These are phyloP conservation scores for Zosterops japonicus DNA, from an alignment of 2,113 vertebrate species.

Conservation along the genomic window DNA sequence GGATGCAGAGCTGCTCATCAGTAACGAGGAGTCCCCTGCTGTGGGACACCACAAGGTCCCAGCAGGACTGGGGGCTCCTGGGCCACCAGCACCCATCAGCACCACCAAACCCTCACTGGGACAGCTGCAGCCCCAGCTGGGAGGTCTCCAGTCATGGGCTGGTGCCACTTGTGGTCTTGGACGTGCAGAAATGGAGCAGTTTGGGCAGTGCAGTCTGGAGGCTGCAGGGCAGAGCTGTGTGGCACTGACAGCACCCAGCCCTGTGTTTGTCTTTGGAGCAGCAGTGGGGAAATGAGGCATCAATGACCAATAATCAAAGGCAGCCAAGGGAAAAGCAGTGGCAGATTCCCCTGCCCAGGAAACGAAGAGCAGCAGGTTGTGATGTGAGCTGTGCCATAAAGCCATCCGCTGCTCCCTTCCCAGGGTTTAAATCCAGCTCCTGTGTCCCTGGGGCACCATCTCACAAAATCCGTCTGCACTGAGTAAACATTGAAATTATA, in stretches of 20 bases:
- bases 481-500: constrained; percentile 65
- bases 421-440: constrained; percentile 28
- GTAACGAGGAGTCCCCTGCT: not conserved
- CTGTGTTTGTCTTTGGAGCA: not conserved
- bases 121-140: not conserved
- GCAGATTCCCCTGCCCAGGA: not conserved
- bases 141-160: accelerated
- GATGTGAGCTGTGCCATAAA: not conserved
- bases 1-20: not conserved
- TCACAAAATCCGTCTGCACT: constrained; percentile 34
- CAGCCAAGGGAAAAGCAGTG: not conserved
- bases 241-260: accelerated
- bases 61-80: not conserved
- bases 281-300: not conserved
- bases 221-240: not conserved
- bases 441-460: constrained; percentile 25
- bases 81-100: accelerated
- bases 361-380: not conserved
- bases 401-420: constrained; percentile 18
- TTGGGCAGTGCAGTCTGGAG: not conserved
- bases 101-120: accelerated
- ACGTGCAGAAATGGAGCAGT: accelerated
- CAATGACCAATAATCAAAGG: not conserved
- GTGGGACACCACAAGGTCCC: not conserved
- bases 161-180: accelerated